Evolutionary conservation across 2,113 vertebrate species (phyloP), one percentile per base, ranked within the genome.

Genomic region (Dicerorhinus sumatrensis): DNA sequence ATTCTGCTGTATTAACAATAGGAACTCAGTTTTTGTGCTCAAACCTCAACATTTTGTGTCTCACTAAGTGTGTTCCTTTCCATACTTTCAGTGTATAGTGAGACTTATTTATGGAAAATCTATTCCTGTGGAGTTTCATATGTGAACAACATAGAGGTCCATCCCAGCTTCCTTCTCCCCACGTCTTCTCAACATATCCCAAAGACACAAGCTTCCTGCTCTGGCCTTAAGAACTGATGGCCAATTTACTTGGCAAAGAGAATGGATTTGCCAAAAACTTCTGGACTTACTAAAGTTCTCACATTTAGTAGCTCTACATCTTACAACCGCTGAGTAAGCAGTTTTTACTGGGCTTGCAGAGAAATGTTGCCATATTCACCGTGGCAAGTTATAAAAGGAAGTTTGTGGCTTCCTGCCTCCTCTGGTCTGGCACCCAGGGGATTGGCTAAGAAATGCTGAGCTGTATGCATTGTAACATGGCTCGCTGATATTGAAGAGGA

Each of bases 1-100:
- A 73, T 93, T 91, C 76, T 87, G 21, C 42, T 97, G 0, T 69
- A 51, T 84, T 93, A 94, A 90, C n/a, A 77, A 91, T 42, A 83
- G 25, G 18, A 97, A 72, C 6, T 27, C 65, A 89, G 62, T 84
- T 96, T 96, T 46, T 87, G 75, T 83, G 17, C 80, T 72, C 46
- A 87, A 89, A 46, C 9, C 17, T 95, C 80, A 80, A 88, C 3
- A 48, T 23, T 92, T 67, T 96, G 46, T 76, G 72, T 89, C 29
- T 89, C 58, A 8, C 46, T 63, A 18, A 91, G 51, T 76, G 42
- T 81, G 75, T 42, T 89, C 16, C 92, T 90, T 95, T 70, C 90
- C 46, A 72, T 83, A 48, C 36, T 75, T 93, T 76, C 56, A 60
- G 33, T 29, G 27, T 54, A 46, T 29, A 31, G 27, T 70, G n/a